Evolutionary conservation across 2,113 vertebrate genomes (phyloP).

Genomic region (Mormoops blainvillei): DNA sequence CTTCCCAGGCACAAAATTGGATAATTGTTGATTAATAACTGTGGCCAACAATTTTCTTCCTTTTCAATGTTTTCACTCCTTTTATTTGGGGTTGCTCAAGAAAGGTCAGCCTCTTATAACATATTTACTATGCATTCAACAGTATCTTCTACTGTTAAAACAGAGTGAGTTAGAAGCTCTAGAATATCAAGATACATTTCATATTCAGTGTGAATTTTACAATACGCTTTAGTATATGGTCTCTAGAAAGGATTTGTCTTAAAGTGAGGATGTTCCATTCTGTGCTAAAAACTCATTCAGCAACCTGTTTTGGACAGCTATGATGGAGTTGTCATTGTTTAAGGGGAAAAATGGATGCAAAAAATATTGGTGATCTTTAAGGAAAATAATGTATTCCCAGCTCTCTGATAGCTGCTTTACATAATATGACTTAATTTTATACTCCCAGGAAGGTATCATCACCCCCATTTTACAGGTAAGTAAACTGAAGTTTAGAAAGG

Average conservation of each 20-base stretch:
- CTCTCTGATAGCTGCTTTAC: background rate
- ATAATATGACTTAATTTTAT: background rate
- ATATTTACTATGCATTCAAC: background rate
- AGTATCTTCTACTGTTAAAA: background rate
- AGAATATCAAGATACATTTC: background rate
- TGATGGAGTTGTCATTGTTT: background rate
- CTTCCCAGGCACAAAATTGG: slow-evolving; percentile 29
- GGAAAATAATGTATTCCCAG: background rate
- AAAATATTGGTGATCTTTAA: background rate
- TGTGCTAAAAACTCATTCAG: background rate
- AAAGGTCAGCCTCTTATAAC: background rate
- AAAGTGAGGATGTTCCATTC: background rate
- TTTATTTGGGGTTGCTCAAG: background rate
- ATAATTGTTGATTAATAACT: slow-evolving; percentile 41
- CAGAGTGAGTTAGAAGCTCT: background rate
- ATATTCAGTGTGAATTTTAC: background rate
- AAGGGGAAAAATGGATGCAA: background rate
- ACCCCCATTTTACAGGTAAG: background rate
- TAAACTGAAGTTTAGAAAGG: background rate
- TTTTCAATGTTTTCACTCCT: slow-evolving; percentile 15
- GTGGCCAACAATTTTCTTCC: background rate
- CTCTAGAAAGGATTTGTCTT: background rate
- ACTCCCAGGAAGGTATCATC: background rate
- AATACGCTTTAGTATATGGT: background rate
- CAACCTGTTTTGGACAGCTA: background rate